Percentiles rank a stretch among this genome's conserved stretches.
phyloP scores from a whole-genome alignment of 2,797 vertebrate genomes.

The Atherinosoma microstoma region DNA sequence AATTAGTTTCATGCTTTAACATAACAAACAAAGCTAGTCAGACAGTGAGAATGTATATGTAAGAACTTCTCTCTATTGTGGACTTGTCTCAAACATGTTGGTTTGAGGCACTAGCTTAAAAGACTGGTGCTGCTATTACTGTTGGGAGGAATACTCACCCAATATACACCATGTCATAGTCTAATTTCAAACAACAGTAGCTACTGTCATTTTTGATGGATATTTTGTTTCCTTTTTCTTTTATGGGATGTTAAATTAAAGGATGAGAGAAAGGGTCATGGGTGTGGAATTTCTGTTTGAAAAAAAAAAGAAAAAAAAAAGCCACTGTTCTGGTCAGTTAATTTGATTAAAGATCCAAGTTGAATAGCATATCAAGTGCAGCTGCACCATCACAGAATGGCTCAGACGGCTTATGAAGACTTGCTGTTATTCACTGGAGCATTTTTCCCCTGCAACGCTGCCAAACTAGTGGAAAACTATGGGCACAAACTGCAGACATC shows the following conservation, averaged over 20 bases:
- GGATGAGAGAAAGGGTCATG: background rate
- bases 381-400: constrained; percentile 25
- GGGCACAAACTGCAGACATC: constrained; percentile 66
- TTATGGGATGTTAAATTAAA: background rate
- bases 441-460: constrained; percentile 22
- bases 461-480: constrained; percentile 62
- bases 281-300: background rate
- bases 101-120: constrained; percentile 9
- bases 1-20: background rate
- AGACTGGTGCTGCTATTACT: constrained; percentile 11
- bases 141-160: constrained; percentile 6
- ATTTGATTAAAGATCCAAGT: constrained; percentile 32
- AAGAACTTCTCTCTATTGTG: background rate
- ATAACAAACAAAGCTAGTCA: background rate
- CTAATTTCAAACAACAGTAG: background rate
- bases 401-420: constrained; percentile 27
- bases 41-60: background rate
- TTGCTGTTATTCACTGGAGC: constrained; percentile 33
- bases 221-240: background rate
- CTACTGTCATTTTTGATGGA: background rate
- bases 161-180: constrained; percentile 4
- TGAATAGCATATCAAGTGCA: constrained; percentile 31
- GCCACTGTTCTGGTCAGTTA: constrained; percentile 4
- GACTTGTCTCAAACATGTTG: background rate
- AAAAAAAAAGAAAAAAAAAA: background rate